Evolutionary conservation across 2,888 invertebrate genomes (phyloP), one percentile per base, ranked within the genome.

Genomic region (Microctonus brassicae): DNA sequence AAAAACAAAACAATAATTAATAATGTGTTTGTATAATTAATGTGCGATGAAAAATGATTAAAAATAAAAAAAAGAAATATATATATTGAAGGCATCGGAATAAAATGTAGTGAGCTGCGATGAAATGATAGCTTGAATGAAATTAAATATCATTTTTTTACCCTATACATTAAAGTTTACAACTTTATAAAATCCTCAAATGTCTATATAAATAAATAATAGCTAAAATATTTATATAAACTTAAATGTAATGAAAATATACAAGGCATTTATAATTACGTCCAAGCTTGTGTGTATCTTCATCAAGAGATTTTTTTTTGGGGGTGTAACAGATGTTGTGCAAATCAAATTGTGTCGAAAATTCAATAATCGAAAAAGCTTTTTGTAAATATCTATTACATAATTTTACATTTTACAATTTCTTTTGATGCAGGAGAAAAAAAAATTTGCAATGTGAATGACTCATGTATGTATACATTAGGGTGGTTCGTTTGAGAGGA

Each of bases 31-130:
- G 36, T 1, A 9, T 36, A 7, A n/a, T n/a, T n/a, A n/a, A n/a
- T 36, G 36, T 36, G 11, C 13, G 36, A 36, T 36, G 13, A 36
- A 36, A 36, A 11, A 11, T 4, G 36, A 52, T 22, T 22, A n/a
- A n/a, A n/a, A n/a, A n/a, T n/a, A n/a, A n/a, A n/a, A 42, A 39
- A n/a, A 62, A 61, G 39, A 63, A 63, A 36, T 29, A 36, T 29
- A 36, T 36, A 57, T 58, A 34, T 60, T 47, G 60, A 22, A 10
- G 39, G 47, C 36, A 60, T 42, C 11, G 13, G 53, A 39, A 61
- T 39, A 61, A 61, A 62, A 61, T 60, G 42, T 71, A 53, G 65
- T 34, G 62, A 62, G 36, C 66, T 62, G 52, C 39, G 58, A 71
- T 53, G 53, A 36, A 55, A 39, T n/a, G n/a, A 60, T 42, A 34